phyloP scores from a whole-genome alignment of 2,113 vertebrate genomes.

The Pseudonaja textilis region DNA sequence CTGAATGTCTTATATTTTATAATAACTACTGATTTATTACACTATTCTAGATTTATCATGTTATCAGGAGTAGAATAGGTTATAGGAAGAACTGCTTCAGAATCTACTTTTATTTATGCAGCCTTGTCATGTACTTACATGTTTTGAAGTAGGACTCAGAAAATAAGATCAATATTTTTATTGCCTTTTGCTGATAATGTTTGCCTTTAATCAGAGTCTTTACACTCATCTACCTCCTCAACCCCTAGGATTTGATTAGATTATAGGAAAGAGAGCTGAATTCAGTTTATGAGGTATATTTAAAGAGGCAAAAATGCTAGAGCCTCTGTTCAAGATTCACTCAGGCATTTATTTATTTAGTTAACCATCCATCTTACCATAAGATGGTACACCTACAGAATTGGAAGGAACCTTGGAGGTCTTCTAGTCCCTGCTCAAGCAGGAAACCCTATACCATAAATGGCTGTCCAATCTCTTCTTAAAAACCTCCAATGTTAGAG shows the following conservation, averaged over 20 bases:
- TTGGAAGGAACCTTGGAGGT: no score
- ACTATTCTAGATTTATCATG: conserved; percentile 31
- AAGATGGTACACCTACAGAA: no score
- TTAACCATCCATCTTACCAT: no score
- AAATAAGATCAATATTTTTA: conserved; percentile 58
- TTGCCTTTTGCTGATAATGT: conserved; percentile 57
- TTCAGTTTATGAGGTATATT: conserved; percentile 43
- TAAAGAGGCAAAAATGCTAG: not conserved
- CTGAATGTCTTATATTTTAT: conserved; percentile 27
- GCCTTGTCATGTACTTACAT: conserved; percentile 37
- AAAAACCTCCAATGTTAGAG: no score
- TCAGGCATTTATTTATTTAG: not conserved
- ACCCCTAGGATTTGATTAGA: conserved; percentile 38
- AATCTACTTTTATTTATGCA: conserved; percentile 48
- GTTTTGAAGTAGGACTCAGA: conserved; percentile 45
- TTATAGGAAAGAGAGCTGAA: not conserved
- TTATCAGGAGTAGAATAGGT: not conserved
- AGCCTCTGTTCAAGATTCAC: not conserved
- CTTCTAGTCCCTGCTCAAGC: no score
- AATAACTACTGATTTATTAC: not conserved
- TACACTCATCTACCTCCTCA: conserved; percentile 13
- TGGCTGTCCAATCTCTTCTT: no score
- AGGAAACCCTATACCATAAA: no score
- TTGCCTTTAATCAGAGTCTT: conserved; percentile 38
- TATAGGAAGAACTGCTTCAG: conserved; percentile 43